Conservation (phyloP, 2,113 vertebrate genomes). For the Corapipo altera region DNA sequence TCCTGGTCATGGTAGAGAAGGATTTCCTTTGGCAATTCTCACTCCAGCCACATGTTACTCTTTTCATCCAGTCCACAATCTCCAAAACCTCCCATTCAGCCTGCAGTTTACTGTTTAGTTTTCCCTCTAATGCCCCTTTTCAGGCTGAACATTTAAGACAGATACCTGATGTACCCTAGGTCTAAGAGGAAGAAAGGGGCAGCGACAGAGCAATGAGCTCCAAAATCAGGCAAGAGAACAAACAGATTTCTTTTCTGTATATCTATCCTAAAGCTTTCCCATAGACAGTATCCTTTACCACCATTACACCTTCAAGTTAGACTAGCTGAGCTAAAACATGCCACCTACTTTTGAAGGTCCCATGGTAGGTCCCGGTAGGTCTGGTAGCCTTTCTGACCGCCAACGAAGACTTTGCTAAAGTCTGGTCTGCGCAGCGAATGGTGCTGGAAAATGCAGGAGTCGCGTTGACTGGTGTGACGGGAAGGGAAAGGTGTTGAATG, state of each 20-base stretch:
- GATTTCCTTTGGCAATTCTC: neutral
- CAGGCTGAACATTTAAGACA: neutral
- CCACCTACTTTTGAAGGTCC: constrained; percentile 68
- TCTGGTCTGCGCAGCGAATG: constrained; percentile 5
- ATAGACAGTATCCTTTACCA: neutral
- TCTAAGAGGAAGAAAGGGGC: neutral
- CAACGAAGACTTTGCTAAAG: constrained; percentile 42
- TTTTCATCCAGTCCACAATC: neutral
- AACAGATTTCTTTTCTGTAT: neutral
- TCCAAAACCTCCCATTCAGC: neutral
- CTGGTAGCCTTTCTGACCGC: constrained; percentile 48
- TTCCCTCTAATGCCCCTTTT: neutral
- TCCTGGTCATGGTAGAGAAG: neutral
- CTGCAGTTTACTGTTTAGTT: neutral
- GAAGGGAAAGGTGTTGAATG: constrained; percentile 56
- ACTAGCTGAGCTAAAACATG: neutral
- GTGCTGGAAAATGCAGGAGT: constrained; percentile 50
- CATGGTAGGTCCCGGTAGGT: constrained; percentile 51
- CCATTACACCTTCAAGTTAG: neutral
- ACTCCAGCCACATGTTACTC: neutral
- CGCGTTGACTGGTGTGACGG: constrained; percentile 7
- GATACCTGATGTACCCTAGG: neutral
- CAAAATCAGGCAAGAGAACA: neutral
- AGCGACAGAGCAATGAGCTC: neutral
- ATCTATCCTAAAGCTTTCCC: neutral